Conservation (phyloP, 2,888 invertebrate species). For the Pseudococcus longispinus region DNA sequence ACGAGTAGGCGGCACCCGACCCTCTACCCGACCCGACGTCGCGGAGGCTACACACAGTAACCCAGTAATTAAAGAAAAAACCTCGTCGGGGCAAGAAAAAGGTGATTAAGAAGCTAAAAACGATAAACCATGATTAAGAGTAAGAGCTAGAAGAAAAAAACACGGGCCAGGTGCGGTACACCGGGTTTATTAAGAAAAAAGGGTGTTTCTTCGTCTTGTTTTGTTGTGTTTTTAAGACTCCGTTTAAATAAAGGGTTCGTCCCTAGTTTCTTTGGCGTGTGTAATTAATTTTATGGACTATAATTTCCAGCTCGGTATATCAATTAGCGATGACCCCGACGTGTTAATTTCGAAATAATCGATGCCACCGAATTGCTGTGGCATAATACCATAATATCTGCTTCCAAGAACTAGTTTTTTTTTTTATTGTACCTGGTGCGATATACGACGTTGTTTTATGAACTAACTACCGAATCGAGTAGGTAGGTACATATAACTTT, state of each 20-base stretch:
- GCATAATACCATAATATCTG: background rate
- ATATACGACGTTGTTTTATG: too few relatives aligned
- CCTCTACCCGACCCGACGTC: background rate
- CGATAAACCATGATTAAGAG: slow-evolving; percentile 24
- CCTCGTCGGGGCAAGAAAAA: slow-evolving; percentile 2
- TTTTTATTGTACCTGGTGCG: too few relatives aligned
- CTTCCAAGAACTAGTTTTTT: too few relatives aligned
- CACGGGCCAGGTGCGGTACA: background rate
- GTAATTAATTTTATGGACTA: slow-evolving; percentile 34
- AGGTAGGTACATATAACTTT: too few relatives aligned
- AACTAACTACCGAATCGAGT: too few relatives aligned
- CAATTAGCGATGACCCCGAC: slow-evolving; percentile 19
- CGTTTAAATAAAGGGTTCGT: slow-evolving; percentile 31
- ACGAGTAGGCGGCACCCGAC: background rate
- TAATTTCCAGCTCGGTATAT: slow-evolving; percentile 1
- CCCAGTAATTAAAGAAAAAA: slow-evolving; percentile 31
- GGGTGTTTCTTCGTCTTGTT: slow-evolving; percentile 11
- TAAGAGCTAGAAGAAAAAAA: background rate
- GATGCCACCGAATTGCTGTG: background rate
- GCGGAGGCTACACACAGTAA: slow-evolving; percentile 17
- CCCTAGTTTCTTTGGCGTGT: slow-evolving; percentile 19
- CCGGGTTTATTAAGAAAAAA: slow-evolving; percentile 19
- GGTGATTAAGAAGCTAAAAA: slow-evolving; percentile 34
- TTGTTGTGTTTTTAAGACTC: slow-evolving; percentile 17
- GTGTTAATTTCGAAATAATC: slow-evolving; percentile 8